Evolutionary conservation across 2,113 vertebrate genomes (phyloP), one percentile per base, ranked within the genome.

Genomic region (Todiramphus chloris): DNA sequence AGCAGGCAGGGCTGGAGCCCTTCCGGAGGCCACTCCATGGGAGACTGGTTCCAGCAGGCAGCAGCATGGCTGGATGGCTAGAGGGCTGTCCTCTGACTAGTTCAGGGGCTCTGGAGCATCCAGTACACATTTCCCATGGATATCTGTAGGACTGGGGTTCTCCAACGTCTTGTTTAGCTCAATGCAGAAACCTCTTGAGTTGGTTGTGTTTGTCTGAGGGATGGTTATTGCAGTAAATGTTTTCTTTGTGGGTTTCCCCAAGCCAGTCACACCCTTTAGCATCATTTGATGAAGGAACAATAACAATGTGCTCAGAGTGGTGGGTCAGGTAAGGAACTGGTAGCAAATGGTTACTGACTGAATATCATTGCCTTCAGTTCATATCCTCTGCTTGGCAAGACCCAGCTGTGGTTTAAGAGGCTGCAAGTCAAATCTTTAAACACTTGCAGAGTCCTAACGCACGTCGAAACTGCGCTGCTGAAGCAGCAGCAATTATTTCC

Each of bases 11-110:
- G 60, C 59, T 60, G 72, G 66, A 78, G 79, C 66, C 19, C 35
- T 55, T 25, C 9, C 5, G 1, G 73, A 53, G 46, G 10, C 9
- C 0, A 0, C 12, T 35, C 6, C 14, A 24, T 50, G 48, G 23
- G 44, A 64, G 13, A 18, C 37, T 18, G 8, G 27, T 4, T 63
- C 31, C 1, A 3, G 8, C 10, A 13, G 31, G 10, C 6, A 3
- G 60, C 4, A 5, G 15, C 0, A 7, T n/a, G 23, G 64, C 55
- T 46, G 72, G 20, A 7, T n/a, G 23, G 64, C 55, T 46, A 66
- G 24, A 19, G 8, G 30, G 50, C 27, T 72, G 30, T 33, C 51
- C 25, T 43, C 30, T 13, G 41, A 13, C 41, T 41, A 24, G 18
- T 20, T 11, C 18, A 23, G 31, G 46, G 37, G 30, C 43, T 37